Evolutionary conservation across 2,113 vertebrate genomes (phyloP).

Genomic region (Mesitornis unicolor): DNA sequence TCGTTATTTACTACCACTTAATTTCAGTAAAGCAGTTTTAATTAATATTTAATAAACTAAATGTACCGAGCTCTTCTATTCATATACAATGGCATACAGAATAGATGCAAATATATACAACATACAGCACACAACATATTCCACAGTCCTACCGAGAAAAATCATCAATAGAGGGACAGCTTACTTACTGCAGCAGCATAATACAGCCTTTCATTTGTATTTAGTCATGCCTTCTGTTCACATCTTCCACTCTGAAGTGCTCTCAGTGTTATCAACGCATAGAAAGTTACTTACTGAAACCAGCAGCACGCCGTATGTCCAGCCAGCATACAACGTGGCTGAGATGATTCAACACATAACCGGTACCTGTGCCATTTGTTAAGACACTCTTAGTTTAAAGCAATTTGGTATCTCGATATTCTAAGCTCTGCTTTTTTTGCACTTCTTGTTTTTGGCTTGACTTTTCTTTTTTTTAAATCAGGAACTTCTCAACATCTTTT

Average conservation of each 20-base stretch:
- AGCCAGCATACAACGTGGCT: accelerated
- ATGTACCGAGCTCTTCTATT: neutral
- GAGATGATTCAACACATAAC: neutral
- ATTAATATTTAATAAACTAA: neutral
- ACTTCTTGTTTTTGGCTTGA: too few relatives aligned
- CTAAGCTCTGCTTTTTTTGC: neutral
- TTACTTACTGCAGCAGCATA: neutral
- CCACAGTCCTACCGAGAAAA: neutral
- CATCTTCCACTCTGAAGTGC: neutral
- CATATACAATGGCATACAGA: accelerated
- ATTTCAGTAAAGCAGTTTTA: neutral
- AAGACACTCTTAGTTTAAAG: neutral
- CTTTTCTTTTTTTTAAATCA: neutral
- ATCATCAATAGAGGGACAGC: neutral
- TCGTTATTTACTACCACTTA: neutral
- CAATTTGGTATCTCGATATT: neutral
- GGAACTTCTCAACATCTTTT: neutral
- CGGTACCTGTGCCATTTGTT: neutral
- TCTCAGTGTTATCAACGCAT: neutral
- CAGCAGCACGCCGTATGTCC: neutral
- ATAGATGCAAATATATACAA: neutral
- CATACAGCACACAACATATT: neutral
- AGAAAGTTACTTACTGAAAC: neutral
- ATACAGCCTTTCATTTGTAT: neutral
- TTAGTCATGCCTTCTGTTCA: neutral